Percentiles rank a stretch among this genome's conserved stretches.
Evolutionary conservation across 2,888 invertebrate species (phyloP).

Genomic region (Drosophila peninsularis): DNA sequence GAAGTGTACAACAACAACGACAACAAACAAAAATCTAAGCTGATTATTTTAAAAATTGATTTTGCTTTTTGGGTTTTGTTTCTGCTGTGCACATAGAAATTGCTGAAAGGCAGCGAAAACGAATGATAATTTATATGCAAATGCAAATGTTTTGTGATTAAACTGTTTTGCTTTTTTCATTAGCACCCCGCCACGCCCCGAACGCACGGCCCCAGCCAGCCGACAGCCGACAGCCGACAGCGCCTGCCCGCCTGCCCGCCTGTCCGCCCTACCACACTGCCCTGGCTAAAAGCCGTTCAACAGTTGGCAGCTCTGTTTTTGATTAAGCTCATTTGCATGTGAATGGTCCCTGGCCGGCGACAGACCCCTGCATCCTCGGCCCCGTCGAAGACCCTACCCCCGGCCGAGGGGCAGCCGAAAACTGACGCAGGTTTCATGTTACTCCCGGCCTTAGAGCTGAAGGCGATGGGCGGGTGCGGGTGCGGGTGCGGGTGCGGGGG

Average conservation of each 20-base stretch:
- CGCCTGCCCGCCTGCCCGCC: too few relatives aligned
- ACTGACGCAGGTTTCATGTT: constrained; percentile 63
- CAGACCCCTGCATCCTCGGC: neutral
- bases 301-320: constrained; percentile 69
- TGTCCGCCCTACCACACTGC: too few relatives aligned
- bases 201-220: neutral
- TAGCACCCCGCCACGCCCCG: constrained; percentile 54
- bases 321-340: constrained; percentile 77
- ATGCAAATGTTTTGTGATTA: constrained; percentile 72
- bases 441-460: constrained; percentile 31
- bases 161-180: constrained; percentile 74
- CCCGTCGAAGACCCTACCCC: neutral
- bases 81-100: constrained; percentile 50
- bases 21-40: constrained; percentile 45
- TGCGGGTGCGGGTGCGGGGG: neutral
- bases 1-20: too few relatives aligned
- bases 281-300: constrained; percentile 62
- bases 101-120: constrained; percentile 25
- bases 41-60: constrained; percentile 51
- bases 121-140: constrained; percentile 72
- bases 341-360: constrained; percentile 54
- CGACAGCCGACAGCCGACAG: neutral
- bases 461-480: neutral
- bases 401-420: constrained; percentile 15
- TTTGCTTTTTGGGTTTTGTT: constrained; percentile 24